These are phyloP conservation scores for Antedon mediterranea DNA, from an alignment of 53 echinoderm and acorn worm species.

Conservation along the genomic window DNA sequence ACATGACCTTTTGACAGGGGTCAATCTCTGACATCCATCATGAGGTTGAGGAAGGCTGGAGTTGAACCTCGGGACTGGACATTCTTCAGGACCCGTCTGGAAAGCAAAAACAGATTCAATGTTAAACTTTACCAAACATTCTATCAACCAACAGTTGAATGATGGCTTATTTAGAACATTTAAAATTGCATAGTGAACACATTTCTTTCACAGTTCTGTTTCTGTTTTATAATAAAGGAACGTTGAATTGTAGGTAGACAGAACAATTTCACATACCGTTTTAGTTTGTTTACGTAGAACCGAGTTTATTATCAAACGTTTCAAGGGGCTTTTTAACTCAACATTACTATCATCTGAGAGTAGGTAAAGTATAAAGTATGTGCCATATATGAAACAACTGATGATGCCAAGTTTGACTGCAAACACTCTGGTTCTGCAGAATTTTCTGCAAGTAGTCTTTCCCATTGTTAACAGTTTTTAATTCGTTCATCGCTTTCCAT, in stretches of 20 bases:
- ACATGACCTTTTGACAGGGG: constrained; percentile 22
- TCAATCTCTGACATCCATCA: constrained; percentile 10
- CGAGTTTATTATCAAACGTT: background rate
- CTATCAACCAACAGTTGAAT: background rate
- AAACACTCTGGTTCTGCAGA: background rate
- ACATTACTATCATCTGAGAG: background rate
- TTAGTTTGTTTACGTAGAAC: background rate
- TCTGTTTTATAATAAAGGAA: background rate
- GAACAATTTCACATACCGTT: background rate
- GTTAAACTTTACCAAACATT: background rate
- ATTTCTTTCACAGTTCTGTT: background rate
- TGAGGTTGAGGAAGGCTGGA: background rate
- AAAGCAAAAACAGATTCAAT: background rate
- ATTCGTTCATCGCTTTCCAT: background rate
- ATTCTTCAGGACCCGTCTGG: background rate
- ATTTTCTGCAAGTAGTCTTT: background rate
- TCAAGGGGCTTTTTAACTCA: background rate
- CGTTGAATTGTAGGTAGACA: background rate
- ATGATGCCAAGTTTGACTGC: background rate
- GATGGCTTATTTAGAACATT: too few relatives aligned
- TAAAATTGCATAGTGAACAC: too few relatives aligned
- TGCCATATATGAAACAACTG: background rate
- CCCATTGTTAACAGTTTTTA: background rate
- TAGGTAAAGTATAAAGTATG: background rate
- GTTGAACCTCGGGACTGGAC: background rate